Evolutionary conservation across 2,888 invertebrate species (phyloP), one percentile per base, ranked within the genome.

Genomic region (Steromphala cineraria): DNA sequence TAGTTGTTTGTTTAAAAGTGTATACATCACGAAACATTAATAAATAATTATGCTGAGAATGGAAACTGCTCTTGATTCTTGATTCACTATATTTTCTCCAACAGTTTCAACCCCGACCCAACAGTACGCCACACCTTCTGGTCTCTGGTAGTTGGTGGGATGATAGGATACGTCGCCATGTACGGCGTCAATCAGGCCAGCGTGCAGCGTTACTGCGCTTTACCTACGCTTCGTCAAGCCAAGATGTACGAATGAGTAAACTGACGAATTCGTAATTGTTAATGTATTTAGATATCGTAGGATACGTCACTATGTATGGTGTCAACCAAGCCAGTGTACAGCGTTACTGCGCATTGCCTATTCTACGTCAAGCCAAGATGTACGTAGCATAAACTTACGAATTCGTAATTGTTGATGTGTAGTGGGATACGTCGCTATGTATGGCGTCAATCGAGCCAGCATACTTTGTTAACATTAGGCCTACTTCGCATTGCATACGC

Each of bases 161-260:
- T 85, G 53, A 83, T 92, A 0, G 85, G 84, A 0, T 91, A 91
- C 91, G 83, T 88, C 17, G 86, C 87, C 0, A 88, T 87, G 0
- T 91, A 89, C 71, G 91, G 91, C 7, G 87, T 88, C 4, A 91
- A 88, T 52, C 91, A 91, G 81, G 89, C 91, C 71, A 88, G 88
- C 74, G 90, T 91, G 0, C 91, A 91, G 83, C 75, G 91, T 56
- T 91, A 88, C 83, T 89, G 88, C 75, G 85, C 90, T 7, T 80
- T 91, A 15, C 86, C 88, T 0, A 88, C 89, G 2, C 79, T 89
- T 5, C 75, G 24, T 19, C 85, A 88, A 36, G 87, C 91, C 5
- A 87, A 84, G 78, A 67, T 83, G 90, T 91, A 80, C 82, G 86
- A 4, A 36, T 36, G 36, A 2, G 36, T 36, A 36, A 36, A 36